phyloP scores from a whole-genome alignment of 2,797 vertebrate genomes.

The Schizopygopsis malacanthus region DNA sequence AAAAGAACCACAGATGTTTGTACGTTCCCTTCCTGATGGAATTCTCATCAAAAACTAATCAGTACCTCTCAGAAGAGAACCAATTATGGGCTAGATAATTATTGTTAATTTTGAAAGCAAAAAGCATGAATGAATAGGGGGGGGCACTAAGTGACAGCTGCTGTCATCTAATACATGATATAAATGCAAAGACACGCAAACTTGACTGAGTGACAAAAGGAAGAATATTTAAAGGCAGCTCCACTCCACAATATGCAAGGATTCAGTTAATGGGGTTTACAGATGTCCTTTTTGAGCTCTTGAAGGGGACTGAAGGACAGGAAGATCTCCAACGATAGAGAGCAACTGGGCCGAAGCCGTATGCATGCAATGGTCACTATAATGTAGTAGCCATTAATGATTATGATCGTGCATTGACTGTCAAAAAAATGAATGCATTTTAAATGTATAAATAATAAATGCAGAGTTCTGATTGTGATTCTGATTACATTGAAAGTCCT shows the following conservation, averaged over 20 bases:
- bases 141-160: constrained; percentile 38
- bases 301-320: neutral
- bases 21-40: constrained; percentile 58
- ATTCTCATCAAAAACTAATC: constrained; percentile 69
- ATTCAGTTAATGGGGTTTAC: neutral
- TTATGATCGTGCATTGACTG: neutral
- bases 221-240: constrained; percentile 20
- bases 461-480: neutral
- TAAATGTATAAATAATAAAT: neutral
- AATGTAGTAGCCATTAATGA: neutral
- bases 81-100: constrained; percentile 62
- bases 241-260: neutral
- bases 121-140: constrained; percentile 53
- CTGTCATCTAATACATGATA: constrained; percentile 44
- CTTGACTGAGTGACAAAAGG: neutral
- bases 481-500: neutral
- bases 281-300: neutral
- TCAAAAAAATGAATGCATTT: neutral
- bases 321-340: neutral
- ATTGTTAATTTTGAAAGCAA: constrained; percentile 56
- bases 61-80: constrained; percentile 61
- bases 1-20: constrained; percentile 63
- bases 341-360: neutral
- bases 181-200: constrained; percentile 24
- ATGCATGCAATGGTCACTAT: neutral